Evolutionary conservation across 2,113 vertebrate genomes (phyloP).

Genomic region (Cynopterus brachyotis): DNA sequence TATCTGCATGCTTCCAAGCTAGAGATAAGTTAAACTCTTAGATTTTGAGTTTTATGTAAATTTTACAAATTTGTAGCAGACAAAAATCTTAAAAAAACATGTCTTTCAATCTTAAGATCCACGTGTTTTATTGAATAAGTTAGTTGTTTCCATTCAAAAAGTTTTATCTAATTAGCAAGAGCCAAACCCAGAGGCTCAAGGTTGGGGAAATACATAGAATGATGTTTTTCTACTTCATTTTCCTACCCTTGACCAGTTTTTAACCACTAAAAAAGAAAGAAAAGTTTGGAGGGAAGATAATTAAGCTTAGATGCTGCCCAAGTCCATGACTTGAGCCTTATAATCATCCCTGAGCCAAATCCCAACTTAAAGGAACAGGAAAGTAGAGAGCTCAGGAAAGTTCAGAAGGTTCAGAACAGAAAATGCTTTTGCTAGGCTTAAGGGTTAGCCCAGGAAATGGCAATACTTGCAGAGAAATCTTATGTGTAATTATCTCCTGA

Average conservation of each 20-base stretch:
- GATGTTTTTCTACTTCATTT: background rate
- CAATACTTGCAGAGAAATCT: background rate
- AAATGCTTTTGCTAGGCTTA: background rate
- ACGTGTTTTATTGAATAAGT: background rate
- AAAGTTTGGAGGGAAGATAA: background rate
- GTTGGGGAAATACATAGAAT: background rate
- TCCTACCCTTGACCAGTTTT: background rate
- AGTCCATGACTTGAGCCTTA: background rate
- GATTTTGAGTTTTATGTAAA: background rate
- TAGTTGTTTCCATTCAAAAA: background rate
- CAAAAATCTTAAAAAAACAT: background rate
- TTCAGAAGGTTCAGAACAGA: background rate
- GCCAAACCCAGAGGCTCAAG: background rate
- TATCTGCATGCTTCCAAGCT: background rate
- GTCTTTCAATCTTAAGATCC: background rate
- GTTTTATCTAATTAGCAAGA: background rate
- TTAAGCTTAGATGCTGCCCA: background rate
- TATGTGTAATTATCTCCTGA: background rate
- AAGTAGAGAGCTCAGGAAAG: background rate
- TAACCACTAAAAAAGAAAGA: background rate
- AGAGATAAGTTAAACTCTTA: background rate
- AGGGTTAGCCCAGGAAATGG: background rate
- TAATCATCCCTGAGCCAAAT: background rate
- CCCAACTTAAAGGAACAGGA: background rate
- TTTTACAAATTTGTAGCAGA: background rate